Evolutionary conservation across 2,888 invertebrate genomes (phyloP), one percentile per base, ranked within the genome.

Genomic region (Cantharis lateralis): DNA sequence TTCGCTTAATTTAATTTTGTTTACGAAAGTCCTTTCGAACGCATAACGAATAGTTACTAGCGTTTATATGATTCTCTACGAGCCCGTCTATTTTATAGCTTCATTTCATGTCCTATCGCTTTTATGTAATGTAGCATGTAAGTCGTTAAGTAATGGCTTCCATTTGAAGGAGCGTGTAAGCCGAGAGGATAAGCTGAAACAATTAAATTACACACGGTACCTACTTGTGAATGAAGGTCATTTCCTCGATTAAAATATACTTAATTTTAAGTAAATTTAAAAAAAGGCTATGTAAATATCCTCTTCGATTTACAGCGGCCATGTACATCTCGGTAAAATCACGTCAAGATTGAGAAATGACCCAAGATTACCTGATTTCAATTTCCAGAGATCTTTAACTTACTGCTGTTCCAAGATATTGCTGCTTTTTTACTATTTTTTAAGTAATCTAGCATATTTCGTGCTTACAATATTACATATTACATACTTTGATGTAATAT

Each of bases 341-440:
- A 77, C 80, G 78, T 63, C 70, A 72, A 77, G 71, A 78, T 79
- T 71, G 72, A 75, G 78, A 74, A 80, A 81, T 79, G 80, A 75
- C 81, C 76, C 74, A 68, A 80, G 82, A 82, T 82, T 82, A 81
- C 81, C 72, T 75, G 76, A 75, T 79, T 81, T 73, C 80, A 80
- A 82, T 81, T 66, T 66, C 64, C 7, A 80, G 80, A 81, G 78
- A 80, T 81, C 78, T 78, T 73, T 74, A 77, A 82, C 73, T 80
- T 81, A 80, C 80, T 72, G 79, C 79, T 81, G 79, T 79, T 81
- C 77, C 80, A 71, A 71, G 76, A 78, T 75, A n/a, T 32, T 32
- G n/a, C 48, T 80, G 80, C 79, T 79, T 80, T 76, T 77, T 62
- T 70, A 72, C 73, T 69, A 73, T 73, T 78, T 78, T 75, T 76